phyloP scores from a whole-genome alignment of 2,797 vertebrate genomes.

The Lepilemur septentrionalis region DNA sequence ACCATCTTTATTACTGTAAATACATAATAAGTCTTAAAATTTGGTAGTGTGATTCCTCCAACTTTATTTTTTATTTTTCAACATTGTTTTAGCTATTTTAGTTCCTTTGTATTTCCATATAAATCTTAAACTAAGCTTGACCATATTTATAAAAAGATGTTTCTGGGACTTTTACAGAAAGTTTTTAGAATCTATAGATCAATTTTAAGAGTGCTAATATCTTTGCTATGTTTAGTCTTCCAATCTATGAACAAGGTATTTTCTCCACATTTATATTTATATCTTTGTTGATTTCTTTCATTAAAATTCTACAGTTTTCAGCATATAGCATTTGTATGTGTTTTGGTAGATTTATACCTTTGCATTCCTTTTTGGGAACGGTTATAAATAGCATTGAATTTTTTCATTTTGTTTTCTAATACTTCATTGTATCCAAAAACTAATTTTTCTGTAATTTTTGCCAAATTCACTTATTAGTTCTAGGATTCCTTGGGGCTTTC shows the following conservation, averaged over 20 bases:
- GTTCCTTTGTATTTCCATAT: background rate
- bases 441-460: background rate
- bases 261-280: background rate
- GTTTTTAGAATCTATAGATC: background rate
- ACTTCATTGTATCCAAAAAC: background rate
- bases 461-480: background rate
- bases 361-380: background rate
- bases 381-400: background rate
- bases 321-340: background rate
- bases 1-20: background rate
- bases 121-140: background rate
- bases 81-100: background rate
- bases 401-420: background rate
- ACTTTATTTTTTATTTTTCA: background rate
- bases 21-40: background rate
- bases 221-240: background rate
- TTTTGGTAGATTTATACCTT: background rate
- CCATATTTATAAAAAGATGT: background rate
- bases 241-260: background rate
- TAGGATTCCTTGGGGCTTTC: background rate
- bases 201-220: background rate
- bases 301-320: background rate
- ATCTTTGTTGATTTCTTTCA: background rate
- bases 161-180: background rate
- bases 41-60: background rate